phyloP scores from a whole-genome alignment of 2,888 invertebrate species.

The Nomada flava region DNA sequence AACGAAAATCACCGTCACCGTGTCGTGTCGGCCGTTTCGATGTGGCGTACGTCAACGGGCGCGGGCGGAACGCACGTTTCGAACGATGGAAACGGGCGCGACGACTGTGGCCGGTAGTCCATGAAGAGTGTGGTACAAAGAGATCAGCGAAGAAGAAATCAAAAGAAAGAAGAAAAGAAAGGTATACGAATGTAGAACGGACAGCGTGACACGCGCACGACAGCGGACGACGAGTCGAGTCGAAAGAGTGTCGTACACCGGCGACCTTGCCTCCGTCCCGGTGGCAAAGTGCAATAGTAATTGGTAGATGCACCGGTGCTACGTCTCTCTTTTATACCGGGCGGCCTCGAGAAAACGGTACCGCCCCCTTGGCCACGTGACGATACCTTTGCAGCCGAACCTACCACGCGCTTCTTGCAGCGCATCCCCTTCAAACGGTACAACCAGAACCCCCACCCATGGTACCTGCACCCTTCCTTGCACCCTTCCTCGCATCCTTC shows the following conservation, averaged over 20 bases:
- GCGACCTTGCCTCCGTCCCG: constrained; percentile 58
- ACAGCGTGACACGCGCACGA: constrained; percentile 36
- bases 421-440: constrained; percentile 66
- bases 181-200: neutral
- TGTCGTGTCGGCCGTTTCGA: neutral
- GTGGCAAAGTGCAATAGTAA: constrained; percentile 74
- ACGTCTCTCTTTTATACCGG: constrained; percentile 76
- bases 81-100: neutral
- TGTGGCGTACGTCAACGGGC: neutral
- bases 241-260: constrained; percentile 45
- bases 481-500: constrained; percentile 43
- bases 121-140: neutral
- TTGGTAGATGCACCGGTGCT: constrained; percentile 75
- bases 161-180: neutral
- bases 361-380: constrained; percentile 76
- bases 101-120: neutral
- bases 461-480: constrained; percentile 53
- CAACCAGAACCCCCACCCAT: constrained; percentile 58
- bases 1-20: neutral
- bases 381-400: constrained; percentile 70
- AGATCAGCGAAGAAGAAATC: neutral
- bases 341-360: constrained; percentile 71
- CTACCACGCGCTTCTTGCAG: constrained; percentile 68
- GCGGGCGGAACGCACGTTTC: neutral
- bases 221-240: constrained; percentile 11